Base-by-base conservation (phyloP, 2,113 vertebrate genomes). In the Gobiocypris rarus region DNA sequence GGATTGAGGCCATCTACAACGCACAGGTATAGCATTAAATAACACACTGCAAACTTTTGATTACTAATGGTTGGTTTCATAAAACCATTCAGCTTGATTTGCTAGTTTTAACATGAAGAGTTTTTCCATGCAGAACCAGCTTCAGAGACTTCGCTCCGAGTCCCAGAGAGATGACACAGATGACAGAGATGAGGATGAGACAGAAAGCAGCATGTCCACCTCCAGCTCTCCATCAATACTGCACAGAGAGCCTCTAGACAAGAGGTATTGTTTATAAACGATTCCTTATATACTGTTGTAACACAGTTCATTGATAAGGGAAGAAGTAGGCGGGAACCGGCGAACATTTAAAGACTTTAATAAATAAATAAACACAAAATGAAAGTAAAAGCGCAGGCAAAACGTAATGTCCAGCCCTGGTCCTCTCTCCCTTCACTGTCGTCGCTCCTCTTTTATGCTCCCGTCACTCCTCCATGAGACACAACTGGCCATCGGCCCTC, bases 1-100 rank as follows among this genome's bases (percentile, higher is more conserved):
- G 98, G 98, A 90, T 97, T 0, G 97, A 98, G 45, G 95, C 96
- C 0, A 93, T 99, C 90, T 94, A 92, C 91, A 97, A 96, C 0
- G 96, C 96, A 50, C 98, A 98, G 97, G 98, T 99, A 88, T 70
- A 11, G 9, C 38, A 70, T 41, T 2, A 7, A 54, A 22, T 22
- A 59, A 81, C 15, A 3, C 17, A 4, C 22, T 0, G 19, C 6
- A 52, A 13, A n/a, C 48, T 34, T 56, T 24, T 61, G 3, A 1
- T 74, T 9, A 56, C 6, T 28, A 28, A 19, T 9, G 1, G 4
- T n/a, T 38, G 1, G 8, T n/a, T 50, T 26, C n/a, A 13, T 63
- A 17, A 81, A 56, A 24, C 11, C 41, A 22, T 24, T 22, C 4
- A 4, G 13, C 1, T 41, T 26, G n/a, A 17, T 48, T n/a, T 83